These are phyloP conservation scores for Petrocephalus microphthalmus DNA, from an alignment of 2,113 vertebrate species.

Conservation along the genomic window DNA sequence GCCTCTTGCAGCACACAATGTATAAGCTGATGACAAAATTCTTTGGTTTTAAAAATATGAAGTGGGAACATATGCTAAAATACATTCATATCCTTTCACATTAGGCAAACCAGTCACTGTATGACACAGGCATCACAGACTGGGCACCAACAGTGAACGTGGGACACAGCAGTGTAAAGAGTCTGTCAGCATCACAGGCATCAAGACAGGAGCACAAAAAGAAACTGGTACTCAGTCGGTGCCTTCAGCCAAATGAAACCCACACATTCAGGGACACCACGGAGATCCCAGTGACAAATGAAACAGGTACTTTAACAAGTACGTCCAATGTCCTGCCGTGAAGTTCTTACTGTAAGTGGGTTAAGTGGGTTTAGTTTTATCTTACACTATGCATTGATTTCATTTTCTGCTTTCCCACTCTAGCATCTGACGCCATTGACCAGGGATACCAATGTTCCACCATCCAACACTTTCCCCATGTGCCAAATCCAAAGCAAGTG, in stretches of 20 bases:
- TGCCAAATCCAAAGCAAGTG: background rate
- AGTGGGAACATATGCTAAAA: background rate
- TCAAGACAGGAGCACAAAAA: background rate
- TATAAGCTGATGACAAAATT: background rate
- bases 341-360: background rate
- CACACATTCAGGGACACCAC: background rate
- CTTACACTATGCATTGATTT: background rate
- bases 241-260: background rate
- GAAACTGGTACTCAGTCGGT: background rate
- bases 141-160: too few relatives aligned
- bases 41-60: background rate
- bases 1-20: background rate
- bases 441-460: background rate
- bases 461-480: background rate
- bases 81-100: too few relatives aligned
- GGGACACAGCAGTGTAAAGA: background rate
- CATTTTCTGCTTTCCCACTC: background rate
- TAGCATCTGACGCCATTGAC: background rate
- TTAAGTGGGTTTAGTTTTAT: background rate
- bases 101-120: too few relatives aligned
- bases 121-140: background rate
- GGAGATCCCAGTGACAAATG: background rate
- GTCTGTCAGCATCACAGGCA: background rate
- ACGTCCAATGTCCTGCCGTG: background rate
- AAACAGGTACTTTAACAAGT: background rate